Evolutionary conservation across 2,113 vertebrate genomes (phyloP), one percentile per base, ranked within the genome.

Genomic region (Pomatostomus ruficeps): DNA sequence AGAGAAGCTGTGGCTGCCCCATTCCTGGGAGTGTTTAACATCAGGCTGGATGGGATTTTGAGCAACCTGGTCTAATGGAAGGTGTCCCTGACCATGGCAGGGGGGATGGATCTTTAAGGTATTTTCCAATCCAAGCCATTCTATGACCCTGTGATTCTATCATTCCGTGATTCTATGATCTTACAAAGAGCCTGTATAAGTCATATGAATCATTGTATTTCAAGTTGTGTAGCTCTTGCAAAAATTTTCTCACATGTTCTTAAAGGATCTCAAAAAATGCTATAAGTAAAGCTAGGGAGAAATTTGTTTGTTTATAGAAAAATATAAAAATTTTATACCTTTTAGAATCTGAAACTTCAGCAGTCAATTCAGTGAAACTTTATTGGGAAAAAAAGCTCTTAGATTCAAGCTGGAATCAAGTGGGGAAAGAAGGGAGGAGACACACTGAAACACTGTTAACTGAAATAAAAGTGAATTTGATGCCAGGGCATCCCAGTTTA

Each of bases 11-110:
- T 33, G 35, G 17, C 14, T 63, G 18, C 3, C 13, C 48, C 17
- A 12, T 35, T n/a, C 43, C 49, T 28, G 14, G 12, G 19, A 58
- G 4, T 36, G 16, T 19, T n/a, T 29, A 13, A 36, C 26, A 42
- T 22, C 15, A 58, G 33, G 36, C 16, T 43, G 7, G 7, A 65
- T 49, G 43, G 26, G 18, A 33, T 36, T 65, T 65, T 58, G 26
- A 45, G 24, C 9, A 67, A 38, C 11, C 21, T 14, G 2, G 6
- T 52, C 38, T 81, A 25, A 38, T 17, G 11, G 46, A 59, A 81
- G 14, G 1, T 25, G 5, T 14, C 1, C 0, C 28, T 66, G 36
- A 5, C 20, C n/a, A 24, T 25, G 12, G 15, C 13, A 74, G 28
- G 28, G 9, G 6, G 13, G 13, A 59, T 52, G 38, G 28, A 52